These are phyloP conservation scores for Spongilla lacustris DNA, from an alignment of 37 sponge, comb jelly and placozoan genomes.

Conservation along the genomic window DNA sequence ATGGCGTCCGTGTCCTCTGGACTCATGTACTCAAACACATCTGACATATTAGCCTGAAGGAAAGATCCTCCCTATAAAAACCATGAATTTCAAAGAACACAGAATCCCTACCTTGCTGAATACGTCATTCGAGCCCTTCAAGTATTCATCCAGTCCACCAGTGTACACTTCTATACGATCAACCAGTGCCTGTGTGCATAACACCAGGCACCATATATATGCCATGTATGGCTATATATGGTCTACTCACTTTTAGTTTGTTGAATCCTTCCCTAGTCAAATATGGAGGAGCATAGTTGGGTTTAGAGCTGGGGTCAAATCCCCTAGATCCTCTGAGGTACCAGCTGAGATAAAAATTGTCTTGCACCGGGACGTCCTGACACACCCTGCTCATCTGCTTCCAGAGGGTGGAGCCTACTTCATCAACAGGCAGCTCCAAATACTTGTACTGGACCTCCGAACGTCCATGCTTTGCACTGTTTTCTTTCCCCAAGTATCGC, in stretches of 20 bases:
- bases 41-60: constrained; percentile 52
- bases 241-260: constrained; percentile 34
- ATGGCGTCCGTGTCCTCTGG: constrained; percentile 17
- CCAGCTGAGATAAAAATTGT: constrained; percentile 72
- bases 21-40: constrained; percentile 75
- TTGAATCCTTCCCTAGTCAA: constrained; percentile 31
- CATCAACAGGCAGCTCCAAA: constrained; percentile 10
- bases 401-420: constrained; percentile 14
- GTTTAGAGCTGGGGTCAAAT: constrained; percentile 25
- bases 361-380: constrained; percentile 20
- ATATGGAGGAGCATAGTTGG: constrained; percentile 37
- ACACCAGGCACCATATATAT: not conserved
- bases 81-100: not conserved
- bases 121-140: not conserved
- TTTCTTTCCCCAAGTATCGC: not conserved
- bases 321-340: constrained; percentile 24
- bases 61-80: not conserved
- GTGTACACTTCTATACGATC: constrained; percentile 37
- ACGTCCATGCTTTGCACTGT: constrained; percentile 8
- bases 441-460: constrained; percentile 49
- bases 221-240: not conserved
- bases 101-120: constrained; percentile 12
- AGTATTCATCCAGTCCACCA: constrained; percentile 28
- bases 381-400: constrained; percentile 19
- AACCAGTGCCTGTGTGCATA: constrained; percentile 21